A percentile compares a stretch with the other conserved stretches of the same genome.
Conservation (phyloP, 2,797 vertebrate genomes). For the Sebastes nivosus region DNA sequence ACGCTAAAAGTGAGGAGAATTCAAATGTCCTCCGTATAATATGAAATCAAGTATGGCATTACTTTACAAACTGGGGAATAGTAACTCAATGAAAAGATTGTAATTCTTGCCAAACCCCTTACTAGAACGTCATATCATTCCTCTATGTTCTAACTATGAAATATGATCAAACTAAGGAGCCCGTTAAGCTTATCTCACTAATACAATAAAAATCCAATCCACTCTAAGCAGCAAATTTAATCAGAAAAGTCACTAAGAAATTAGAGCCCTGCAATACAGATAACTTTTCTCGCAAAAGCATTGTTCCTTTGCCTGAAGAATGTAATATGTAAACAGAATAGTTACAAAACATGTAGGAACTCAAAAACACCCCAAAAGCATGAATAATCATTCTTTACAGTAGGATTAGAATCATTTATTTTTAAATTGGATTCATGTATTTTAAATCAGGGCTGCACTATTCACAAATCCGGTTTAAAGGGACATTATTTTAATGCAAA, state of each 20-base stretch:
- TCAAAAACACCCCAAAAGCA: not conserved
- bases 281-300: not conserved
- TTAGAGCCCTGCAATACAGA: not conserved
- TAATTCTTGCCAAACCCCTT: not conserved
- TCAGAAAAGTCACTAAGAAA: constrained; percentile 19
- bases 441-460: not conserved
- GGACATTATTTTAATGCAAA: not conserved
- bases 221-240: constrained; percentile 28
- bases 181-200: not conserved
- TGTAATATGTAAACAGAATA: constrained; percentile 3
- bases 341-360: not conserved
- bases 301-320: not conserved
- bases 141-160: constrained; percentile 9
- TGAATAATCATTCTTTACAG: not conserved
- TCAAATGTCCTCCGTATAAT: not conserved
- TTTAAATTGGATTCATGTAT: not conserved
- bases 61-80: not conserved
- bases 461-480: not conserved
- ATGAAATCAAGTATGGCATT: not conserved
- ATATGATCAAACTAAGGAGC: constrained; percentile 16
- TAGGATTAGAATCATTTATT: not conserved
- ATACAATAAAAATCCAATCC: constrained; percentile 45
- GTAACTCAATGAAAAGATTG: not conserved
- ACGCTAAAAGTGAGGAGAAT: not conserved
- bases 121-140: not conserved